These are phyloP conservation scores for Python bivittatus DNA, from an alignment of 2,113 vertebrate genomes.

Conservation along the genomic window DNA sequence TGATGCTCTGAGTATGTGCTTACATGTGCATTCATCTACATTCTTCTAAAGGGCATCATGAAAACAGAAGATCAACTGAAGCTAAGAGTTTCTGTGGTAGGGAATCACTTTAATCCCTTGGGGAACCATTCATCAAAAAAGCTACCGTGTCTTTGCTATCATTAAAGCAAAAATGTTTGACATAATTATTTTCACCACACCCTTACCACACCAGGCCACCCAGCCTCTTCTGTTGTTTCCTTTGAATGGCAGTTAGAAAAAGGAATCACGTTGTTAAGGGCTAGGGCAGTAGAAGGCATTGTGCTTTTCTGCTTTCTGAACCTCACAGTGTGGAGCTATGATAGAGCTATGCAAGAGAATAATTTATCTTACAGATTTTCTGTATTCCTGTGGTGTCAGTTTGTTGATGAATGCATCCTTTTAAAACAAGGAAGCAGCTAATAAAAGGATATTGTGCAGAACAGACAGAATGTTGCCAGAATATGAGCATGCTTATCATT, in stretches of 20 bases:
- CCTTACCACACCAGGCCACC: neutral
- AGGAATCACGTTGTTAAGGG: slow-evolving; percentile 19
- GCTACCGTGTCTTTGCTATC: slow-evolving; percentile 26
- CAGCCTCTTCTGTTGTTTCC: neutral
- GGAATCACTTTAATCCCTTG: neutral
- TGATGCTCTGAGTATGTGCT: slow-evolving; percentile 9
- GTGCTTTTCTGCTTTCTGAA: neutral
- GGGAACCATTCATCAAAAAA: slow-evolving; percentile 29
- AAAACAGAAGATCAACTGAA: slow-evolving; percentile 29
- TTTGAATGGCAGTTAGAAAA: rapidly evolving
- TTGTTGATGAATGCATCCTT: slow-evolving; percentile 34
- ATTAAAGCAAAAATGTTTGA: slow-evolving; percentile 25
- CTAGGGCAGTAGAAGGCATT: neutral
- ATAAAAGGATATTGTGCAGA: neutral
- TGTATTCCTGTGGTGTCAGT: neutral
- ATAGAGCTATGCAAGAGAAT: neutral
- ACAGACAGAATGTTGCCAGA: rapidly evolving
- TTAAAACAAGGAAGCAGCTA: neutral
- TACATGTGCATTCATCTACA: slow-evolving; percentile 21
- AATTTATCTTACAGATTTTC: slow-evolving; percentile 16
- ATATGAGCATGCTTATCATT: neutral
- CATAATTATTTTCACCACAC: neutral
- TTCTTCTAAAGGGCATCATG: slow-evolving; percentile 45
- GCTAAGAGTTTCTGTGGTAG: neutral
- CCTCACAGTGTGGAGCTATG: neutral